Evolutionary conservation across 2,113 vertebrate genomes (phyloP).

Genomic region (Orycteropus afer): DNA sequence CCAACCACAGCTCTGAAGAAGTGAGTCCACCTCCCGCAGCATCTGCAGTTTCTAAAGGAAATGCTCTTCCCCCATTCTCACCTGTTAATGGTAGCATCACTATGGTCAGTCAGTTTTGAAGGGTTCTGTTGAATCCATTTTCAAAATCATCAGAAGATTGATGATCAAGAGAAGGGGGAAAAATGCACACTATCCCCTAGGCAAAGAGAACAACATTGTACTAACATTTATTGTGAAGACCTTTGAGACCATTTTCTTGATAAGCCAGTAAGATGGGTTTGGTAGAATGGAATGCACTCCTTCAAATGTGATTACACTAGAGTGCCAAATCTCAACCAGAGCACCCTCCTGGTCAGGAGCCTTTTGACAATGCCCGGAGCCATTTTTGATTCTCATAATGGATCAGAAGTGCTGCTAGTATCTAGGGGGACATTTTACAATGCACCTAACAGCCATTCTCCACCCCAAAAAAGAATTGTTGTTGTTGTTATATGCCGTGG

Average conservation of each 20-base stretch:
- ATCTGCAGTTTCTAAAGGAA: background rate
- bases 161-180: background rate
- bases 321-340: background rate
- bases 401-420: too few relatives aligned
- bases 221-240: background rate
- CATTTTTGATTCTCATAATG: background rate
- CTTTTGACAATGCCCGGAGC: background rate
- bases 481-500: too few relatives aligned
- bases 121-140: background rate
- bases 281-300: background rate
- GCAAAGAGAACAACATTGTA: background rate
- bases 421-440: background rate
- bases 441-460: background rate
- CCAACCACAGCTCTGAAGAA: background rate
- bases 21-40: background rate
- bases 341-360: rapidly evolving
- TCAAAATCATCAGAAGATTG: background rate
- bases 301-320: background rate
- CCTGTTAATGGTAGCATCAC: background rate
- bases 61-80: background rate
- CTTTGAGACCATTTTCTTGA: background rate
- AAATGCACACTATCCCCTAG: background rate
- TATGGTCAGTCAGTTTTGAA: background rate
- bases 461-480: background rate
- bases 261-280: background rate